Conservation (phyloP, 2,797 vertebrate species). For the Platyrinchus mystaceus region DNA sequence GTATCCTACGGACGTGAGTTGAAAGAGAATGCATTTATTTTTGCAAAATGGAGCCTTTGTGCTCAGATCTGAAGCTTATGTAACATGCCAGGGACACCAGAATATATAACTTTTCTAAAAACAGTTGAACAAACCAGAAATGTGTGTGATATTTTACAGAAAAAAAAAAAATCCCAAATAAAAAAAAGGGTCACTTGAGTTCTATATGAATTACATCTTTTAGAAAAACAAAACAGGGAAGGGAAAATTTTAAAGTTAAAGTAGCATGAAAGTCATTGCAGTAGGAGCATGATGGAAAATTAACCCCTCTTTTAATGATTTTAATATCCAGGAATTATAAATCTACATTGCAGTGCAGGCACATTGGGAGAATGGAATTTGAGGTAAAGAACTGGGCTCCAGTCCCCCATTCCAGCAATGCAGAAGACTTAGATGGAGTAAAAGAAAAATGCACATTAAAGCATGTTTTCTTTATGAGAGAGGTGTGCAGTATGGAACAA, state of each 20-base stretch:
- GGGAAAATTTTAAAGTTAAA: slow-evolving; percentile 7
- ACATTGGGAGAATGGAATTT: background rate
- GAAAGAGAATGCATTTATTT: slow-evolving; percentile 48
- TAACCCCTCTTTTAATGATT: background rate
- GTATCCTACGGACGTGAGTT: background rate
- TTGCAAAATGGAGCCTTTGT: slow-evolving; percentile 54
- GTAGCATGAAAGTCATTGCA: background rate
- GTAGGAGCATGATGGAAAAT: background rate
- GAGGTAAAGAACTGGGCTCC: background rate
- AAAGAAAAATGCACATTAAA: background rate
- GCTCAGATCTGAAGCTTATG: slow-evolving; percentile 6
- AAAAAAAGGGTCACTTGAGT: background rate
- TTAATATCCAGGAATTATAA: background rate
- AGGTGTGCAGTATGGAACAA: background rate
- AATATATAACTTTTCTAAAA: slow-evolving; percentile 44
- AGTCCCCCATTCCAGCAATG: background rate
- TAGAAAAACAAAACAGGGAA: slow-evolving; percentile 7
- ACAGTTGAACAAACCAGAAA: slow-evolving; percentile 31
- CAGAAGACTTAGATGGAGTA: background rate
- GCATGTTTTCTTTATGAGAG: background rate
- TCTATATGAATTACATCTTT: background rate
- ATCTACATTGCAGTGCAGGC: background rate
- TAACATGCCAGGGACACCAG: slow-evolving; percentile 9
- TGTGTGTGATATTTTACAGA: background rate
- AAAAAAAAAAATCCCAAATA: background rate